These are phyloP conservation scores for Dunckerocampus dactyliophorus DNA, from an alignment of 2,113 vertebrate species.

Conservation along the genomic window DNA sequence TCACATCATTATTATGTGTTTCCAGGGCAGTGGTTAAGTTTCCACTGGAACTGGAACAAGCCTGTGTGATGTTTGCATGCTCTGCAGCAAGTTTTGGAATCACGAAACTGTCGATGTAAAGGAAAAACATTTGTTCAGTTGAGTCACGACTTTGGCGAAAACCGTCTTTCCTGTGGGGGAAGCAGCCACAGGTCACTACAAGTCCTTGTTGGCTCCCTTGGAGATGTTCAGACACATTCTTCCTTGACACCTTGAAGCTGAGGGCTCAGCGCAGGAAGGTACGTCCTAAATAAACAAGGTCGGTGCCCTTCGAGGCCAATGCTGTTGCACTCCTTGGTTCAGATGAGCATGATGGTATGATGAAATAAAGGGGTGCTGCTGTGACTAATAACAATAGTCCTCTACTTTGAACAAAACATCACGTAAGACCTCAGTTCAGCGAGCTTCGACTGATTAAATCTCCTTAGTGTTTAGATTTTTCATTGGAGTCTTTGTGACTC, in stretches of 20 bases:
- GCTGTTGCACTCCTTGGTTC: constrained; percentile 9
- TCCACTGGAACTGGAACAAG: too few species aligned
- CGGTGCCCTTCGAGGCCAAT: constrained; percentile 30
- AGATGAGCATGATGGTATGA: neutral
- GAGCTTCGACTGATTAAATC: neutral
- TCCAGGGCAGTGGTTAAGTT: too few species aligned
- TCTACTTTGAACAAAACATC: too few species aligned
- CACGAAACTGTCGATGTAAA: neutral
- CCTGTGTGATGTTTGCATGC: too few species aligned
- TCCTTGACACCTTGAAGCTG: constrained; percentile 63
- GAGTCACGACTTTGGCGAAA: constrained; percentile 13
- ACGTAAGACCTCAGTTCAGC: neutral
- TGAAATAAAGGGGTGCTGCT: too few species aligned
- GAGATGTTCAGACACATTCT: constrained; percentile 50
- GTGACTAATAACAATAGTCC: too few species aligned
- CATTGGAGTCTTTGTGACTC: too few species aligned
- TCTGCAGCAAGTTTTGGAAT: neutral
- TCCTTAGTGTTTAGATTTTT: too few species aligned
- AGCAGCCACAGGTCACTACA: constrained; percentile 49
- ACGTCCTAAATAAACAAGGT: constrained; percentile 40
- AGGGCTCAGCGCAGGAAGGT: constrained; percentile 55
- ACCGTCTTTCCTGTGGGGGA: neutral
- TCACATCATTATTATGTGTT: too few species aligned
- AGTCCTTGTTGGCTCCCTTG: constrained; percentile 28
- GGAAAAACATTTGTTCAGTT: neutral